phyloP scores from a whole-genome alignment of 2,888 invertebrate genomes.

The Luperina nickerlii region DNA sequence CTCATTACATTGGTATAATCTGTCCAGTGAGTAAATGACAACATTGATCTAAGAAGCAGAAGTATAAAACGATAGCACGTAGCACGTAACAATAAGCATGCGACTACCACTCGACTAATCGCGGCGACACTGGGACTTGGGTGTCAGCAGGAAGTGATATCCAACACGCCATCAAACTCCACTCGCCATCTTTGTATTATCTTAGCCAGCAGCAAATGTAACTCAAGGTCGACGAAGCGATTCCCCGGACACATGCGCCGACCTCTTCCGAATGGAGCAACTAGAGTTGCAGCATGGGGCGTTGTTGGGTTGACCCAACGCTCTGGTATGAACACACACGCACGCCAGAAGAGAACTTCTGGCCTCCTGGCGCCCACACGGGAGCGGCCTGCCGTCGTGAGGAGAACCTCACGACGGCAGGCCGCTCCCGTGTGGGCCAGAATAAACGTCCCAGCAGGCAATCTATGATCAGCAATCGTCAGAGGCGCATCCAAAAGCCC shows the following conservation, averaged over 20 bases:
- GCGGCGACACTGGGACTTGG: conserved; percentile 93
- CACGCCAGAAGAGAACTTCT: conserved; percentile 93
- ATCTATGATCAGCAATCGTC: conserved; percentile 92
- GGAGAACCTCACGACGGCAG: conserved; percentile 93
- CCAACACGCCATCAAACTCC: conserved; percentile 92
- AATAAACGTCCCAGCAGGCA: conserved; percentile 94
- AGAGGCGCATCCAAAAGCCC: conserved; percentile 93
- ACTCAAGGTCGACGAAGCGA: conserved; percentile 94
- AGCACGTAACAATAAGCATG: not conserved
- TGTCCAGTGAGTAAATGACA: conserved; percentile 1
- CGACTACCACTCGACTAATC: conserved; percentile 91
- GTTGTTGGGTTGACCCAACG: conserved; percentile 92
- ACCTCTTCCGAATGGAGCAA: conserved; percentile 95
- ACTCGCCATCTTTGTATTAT: conserved; percentile 93
- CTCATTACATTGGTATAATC: conserved; percentile 17
- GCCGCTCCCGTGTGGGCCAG: conserved; percentile 96
- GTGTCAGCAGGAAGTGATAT: conserved; percentile 94
- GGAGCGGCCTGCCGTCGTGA: too few relatives aligned
- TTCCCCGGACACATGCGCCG: conserved; percentile 96
- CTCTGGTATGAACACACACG: conserved; percentile 93
- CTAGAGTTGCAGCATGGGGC: conserved; percentile 91
- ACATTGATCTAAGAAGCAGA: conserved; percentile 31
- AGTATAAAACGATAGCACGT: conserved; percentile 16
- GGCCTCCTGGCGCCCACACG: too few relatives aligned
- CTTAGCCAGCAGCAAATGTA: conserved; percentile 94